Evolutionary conservation across 2,888 invertebrate species (phyloP).

Genomic region (Sceliomorpha sp.): DNA sequence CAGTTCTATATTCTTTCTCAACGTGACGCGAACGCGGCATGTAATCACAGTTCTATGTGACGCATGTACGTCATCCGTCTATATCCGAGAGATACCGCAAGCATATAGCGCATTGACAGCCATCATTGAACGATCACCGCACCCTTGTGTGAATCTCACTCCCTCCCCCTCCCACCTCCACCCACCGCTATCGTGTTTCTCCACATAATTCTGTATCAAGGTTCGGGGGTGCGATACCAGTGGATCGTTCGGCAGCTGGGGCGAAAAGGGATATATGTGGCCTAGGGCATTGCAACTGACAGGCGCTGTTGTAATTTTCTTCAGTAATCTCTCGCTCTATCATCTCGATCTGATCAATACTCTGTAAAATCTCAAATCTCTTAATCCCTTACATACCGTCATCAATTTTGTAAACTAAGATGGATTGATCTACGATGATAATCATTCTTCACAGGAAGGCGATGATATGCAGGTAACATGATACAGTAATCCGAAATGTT

Average conservation of each 20-base stretch:
- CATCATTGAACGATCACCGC: slow-evolving; percentile 68
- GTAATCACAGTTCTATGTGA: slow-evolving; percentile 65
- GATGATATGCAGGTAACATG: too few relatives aligned
- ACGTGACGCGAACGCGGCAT: slow-evolving; percentile 56
- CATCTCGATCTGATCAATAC: slow-evolving; percentile 50
- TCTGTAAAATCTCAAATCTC: slow-evolving; percentile 33
- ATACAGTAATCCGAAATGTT: too few relatives aligned
- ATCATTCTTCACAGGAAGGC: too few relatives aligned
- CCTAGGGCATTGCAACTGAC: slow-evolving; percentile 58
- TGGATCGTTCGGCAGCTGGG: slow-evolving; percentile 21
- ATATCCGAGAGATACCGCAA: slow-evolving; percentile 25
- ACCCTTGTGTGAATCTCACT: slow-evolving; percentile 40
- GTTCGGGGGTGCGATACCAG: slow-evolving; percentile 38
- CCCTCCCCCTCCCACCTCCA: slow-evolving; percentile 23
- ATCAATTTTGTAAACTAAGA: neutral
- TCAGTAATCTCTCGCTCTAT: slow-evolving; percentile 59
- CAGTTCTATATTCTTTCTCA: slow-evolving; percentile 25
- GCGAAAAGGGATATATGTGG: slow-evolving; percentile 42
- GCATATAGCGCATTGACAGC: slow-evolving; percentile 65
- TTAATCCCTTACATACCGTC: slow-evolving; percentile 28
- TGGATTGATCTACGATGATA: neutral
- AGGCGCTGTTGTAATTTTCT: slow-evolving; percentile 64
- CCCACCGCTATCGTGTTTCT: slow-evolving; percentile 32
- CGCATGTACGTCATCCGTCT: slow-evolving; percentile 35
- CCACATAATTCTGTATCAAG: slow-evolving; percentile 49